These are phyloP conservation scores for Stomorhina lunata DNA, from an alignment of 2,888 invertebrate genomes.

Conservation along the genomic window DNA sequence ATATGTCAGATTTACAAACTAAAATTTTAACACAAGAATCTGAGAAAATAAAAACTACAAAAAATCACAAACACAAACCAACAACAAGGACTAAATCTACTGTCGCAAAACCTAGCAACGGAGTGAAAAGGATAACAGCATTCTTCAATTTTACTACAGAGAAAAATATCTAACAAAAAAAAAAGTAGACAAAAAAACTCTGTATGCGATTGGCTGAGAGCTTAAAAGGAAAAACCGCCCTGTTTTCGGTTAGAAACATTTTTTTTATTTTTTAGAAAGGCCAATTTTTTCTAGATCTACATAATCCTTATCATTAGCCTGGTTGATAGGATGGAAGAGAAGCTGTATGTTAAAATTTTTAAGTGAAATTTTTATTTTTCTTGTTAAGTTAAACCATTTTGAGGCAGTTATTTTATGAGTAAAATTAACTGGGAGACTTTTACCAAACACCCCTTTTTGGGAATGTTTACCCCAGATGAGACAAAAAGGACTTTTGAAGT, in stretches of 20 bases:
- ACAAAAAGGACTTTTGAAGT: neutral
- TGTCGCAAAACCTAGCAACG: neutral
- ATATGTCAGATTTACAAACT: slow-evolving; percentile 55
- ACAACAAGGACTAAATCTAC: slow-evolving; percentile 23
- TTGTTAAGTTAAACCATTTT: slow-evolving; percentile 55
- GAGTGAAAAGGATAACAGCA: slow-evolving; percentile 61
- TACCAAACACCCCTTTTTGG: neutral
- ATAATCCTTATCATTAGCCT: slow-evolving; percentile 61
- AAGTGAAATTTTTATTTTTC: slow-evolving; percentile 49
- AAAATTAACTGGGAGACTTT: neutral
- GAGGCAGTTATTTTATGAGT: slow-evolving; percentile 45
- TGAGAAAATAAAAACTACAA: neutral
- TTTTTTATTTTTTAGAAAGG: slow-evolving; percentile 8
- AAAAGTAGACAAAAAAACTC: neutral
- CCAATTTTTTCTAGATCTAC: neutral
- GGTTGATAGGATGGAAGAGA: neutral
- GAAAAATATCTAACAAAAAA: slow-evolving; percentile 15
- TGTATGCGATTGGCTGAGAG: slow-evolving; percentile 52
- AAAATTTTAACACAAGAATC: slow-evolving; percentile 55
- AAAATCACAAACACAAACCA: neutral
- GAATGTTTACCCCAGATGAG: too few relatives aligned
- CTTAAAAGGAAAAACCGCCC: slow-evolving; percentile 49
- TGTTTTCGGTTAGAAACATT: slow-evolving; percentile 32
- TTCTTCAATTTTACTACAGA: neutral
- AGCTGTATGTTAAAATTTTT: slow-evolving; percentile 50